These are phyloP conservation scores for Tinea pellionella DNA, from an alignment of 2,888 invertebrate genomes.

Conservation along the genomic window DNA sequence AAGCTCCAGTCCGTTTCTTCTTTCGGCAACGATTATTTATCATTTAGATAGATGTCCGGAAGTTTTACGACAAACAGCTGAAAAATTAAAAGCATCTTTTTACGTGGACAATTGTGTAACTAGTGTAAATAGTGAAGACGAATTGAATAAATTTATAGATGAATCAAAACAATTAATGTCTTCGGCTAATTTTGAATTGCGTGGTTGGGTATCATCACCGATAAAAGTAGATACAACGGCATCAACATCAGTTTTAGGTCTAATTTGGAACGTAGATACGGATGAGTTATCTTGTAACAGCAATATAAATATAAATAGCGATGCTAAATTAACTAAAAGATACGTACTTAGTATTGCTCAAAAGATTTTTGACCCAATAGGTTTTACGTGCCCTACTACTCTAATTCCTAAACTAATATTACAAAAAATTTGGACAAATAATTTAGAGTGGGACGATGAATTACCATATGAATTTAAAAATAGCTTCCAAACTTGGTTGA, in stretches of 20 bases:
- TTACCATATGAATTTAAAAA: background rate
- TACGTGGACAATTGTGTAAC: slow-evolving; percentile 19
- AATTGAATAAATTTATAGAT: slow-evolving; percentile 15
- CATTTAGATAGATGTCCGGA: slow-evolving; percentile 11
- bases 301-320: background rate
- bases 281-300: slow-evolving; percentile 14
- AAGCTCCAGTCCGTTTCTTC: slow-evolving; percentile 14
- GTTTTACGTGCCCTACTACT: slow-evolving; percentile 15
- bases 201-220: slow-evolving; percentile 16
- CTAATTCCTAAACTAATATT: slow-evolving; percentile 18
- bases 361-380: slow-evolving; percentile 19
- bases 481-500: background rate
- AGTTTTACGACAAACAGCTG: slow-evolving; percentile 6
- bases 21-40: slow-evolving; percentile 14
- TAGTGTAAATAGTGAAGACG: slow-evolving; percentile 15
- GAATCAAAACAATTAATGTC: slow-evolving; percentile 17
- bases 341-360: slow-evolving; percentile 15
- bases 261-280: slow-evolving; percentile 15
- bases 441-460: slow-evolving; percentile 17
- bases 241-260: slow-evolving; percentile 14
- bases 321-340: slow-evolving; percentile 15
- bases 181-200: slow-evolving; percentile 17
- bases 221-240: background rate
- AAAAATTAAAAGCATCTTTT: slow-evolving; percentile 15
- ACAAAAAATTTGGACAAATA: slow-evolving; percentile 16